Evolutionary conservation across 2,113 vertebrate genomes (phyloP), one percentile per base, ranked within the genome.

Genomic region (Brachypodius melanocephalos): DNA sequence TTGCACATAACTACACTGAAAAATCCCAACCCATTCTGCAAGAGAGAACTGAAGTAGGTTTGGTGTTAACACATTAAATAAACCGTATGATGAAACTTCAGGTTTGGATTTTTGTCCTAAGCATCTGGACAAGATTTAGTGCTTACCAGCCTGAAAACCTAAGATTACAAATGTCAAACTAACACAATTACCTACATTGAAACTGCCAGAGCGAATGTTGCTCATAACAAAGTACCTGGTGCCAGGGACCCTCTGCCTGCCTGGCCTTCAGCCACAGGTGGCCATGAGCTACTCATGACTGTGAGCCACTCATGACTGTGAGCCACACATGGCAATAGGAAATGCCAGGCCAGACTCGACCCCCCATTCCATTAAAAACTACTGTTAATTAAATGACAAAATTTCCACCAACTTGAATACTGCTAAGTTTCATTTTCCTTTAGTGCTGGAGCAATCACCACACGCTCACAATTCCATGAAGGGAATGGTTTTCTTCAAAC

Each of bases 1-100:
- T 93, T 97, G 94, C 96, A 97, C 95, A 82, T 90, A 91, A 93
- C 92, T 65, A 94, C 77, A 91, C 26, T 10, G 22, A 89, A 87
- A 82, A 92, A 85, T 42, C 59, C 55, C 58, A 91, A 86, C 54
- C 61, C n/a, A 61, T 52, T 93, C 58, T 81, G 72, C 46, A 75
- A 52, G 34, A 46, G 19, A 61, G 46, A 91, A 77, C 49, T 17
- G 32, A 54, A 85, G 59, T 74, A 29, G 2, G 52, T 76, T 92
- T 67, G 77, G 80, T 68, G 6, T 25, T 24, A 69, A 84, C 5
- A 49, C 38, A 18, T 82, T 51, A 68, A 85, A 94, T 61, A 83
- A 86, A 79, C 71, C 0, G 0, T 26, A 20, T 1, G 6, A 16
- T 48, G 45, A 88, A 93, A 78, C 61, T 21, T 34, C 22, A 85